Base-by-base conservation (phyloP, 2,113 vertebrate species). In the Poicephalus gulielmi region DNA sequence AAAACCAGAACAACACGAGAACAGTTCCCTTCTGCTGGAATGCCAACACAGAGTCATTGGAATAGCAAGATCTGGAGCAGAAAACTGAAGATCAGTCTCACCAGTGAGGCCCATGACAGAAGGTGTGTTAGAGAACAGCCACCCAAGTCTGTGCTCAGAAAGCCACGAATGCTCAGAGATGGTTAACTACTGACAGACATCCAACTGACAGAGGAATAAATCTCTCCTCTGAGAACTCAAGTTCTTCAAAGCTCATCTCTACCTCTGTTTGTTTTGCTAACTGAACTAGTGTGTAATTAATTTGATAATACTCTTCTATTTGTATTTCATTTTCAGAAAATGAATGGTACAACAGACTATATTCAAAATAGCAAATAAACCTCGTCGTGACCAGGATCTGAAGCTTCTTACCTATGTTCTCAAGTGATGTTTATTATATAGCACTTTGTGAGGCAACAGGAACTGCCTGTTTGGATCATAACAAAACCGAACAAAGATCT, bases 251-350 rank as follows among this genome's bases (percentile, higher is more conserved):
- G n/a, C 52, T 69, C 70, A 82, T 44, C 63, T 79, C 53, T 44
- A 77, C 75, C 74, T 82, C 69, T 31, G 17, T 80, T 83, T 88
- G 73, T 74, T 88, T 66, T 83, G 39, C 68, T 90, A 88, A 93
- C 49, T 88, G 67, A 88, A 93, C 49, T 88, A 63, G 23, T 23
- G 43, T 47, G 71, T 33, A 13, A 74, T 85, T 96, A 85, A 62
- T 69, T 74, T 67, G 57, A 41, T 17, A 2, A 50, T 19, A n/a
- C 13, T 50, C 15, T 25, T 84, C 37, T 53, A 17, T 55, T 87
- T 85, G 66, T 52, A 55, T 87, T 75, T 92, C 46, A 64, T 67
- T 49, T 52, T 66, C 24, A 49, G 46, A n/a, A 71, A 75, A 78
- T 17, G 50, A 83, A 79, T 17, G 62, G 63, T 53, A 70, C 52